Evolutionary conservation across 2,113 vertebrate genomes (phyloP), one percentile per base, ranked within the genome.

Genomic region (Nothoprocta perdicaria): DNA sequence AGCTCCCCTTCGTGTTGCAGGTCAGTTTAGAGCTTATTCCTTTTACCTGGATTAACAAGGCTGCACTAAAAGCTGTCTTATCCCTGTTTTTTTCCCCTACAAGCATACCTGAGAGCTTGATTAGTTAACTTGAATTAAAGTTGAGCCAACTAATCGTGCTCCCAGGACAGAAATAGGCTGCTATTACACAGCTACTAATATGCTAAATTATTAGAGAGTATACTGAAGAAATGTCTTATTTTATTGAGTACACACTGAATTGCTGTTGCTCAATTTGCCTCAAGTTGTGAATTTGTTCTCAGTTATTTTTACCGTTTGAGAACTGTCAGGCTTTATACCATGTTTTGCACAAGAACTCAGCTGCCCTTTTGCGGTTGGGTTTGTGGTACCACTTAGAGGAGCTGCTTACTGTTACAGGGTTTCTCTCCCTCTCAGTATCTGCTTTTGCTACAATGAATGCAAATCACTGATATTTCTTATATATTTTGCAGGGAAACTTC

Each of bases 231-330:
- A 78, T 67, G 27, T 35, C 46, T 38, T 77, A 35, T 74, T 86
- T 76, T 75, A 33, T 19, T 80, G 48, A 78, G 24, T 62, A 78
- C 40, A 23, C 26, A 78, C 69, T 57, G 68, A 78, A 83, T 80
- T 75, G 43, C 48, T 93, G 73, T 69, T 92, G 69, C 66, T 91
- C 68, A 75, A 50, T 88, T 96, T 87, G 61, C 76, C 71, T 1
- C n/a, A 65, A 80, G 79, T 26, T 80, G 79, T 66, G 74, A 90
- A 48, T 89, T 85, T 92, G 76, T 61, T 95, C 48, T 12, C 43
- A 67, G 69, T 88, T 95, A 75, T 85, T 93, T 92, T 89, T 89
- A 68, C 73, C 58, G 19, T 45, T 33, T 88, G 87, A 89, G 91
- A 91, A 91, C 66, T 93, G 24, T 41, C 43, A 63, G 69, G 48